A percentile compares a stretch with the other conserved stretches of the same genome.
These are phyloP conservation scores for Pterostichus niger DNA, from an alignment of 2,888 invertebrate genomes.

Conservation along the genomic window DNA sequence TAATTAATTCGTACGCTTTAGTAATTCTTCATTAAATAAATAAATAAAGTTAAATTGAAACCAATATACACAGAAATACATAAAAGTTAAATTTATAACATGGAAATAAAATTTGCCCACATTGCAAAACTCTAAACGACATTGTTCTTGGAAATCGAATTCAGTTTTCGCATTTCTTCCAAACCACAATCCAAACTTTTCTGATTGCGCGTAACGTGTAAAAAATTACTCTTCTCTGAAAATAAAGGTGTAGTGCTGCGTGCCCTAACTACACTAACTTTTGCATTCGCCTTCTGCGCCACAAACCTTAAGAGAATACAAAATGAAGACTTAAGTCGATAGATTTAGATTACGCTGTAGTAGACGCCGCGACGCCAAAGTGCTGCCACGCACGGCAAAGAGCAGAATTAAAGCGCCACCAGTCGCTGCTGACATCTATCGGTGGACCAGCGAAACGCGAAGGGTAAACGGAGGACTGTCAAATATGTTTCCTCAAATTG, in stretches of 20 bases:
- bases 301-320: conserved; percentile 28
- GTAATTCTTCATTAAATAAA: too few species aligned
- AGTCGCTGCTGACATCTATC: conserved; percentile 40
- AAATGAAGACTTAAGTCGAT: conserved; percentile 60
- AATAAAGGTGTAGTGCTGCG: background rate
- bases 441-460: conserved; percentile 15
- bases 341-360: conserved; percentile 54
- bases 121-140: too few species aligned
- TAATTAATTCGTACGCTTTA: too few species aligned
- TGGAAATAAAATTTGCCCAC: too few species aligned
- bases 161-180: too few species aligned
- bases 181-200: background rate
- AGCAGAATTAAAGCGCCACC: conserved; percentile 13
- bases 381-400: conserved; percentile 49
- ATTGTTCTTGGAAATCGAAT: too few species aligned
- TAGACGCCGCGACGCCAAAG: background rate
- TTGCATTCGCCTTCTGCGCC: conserved; percentile 5
- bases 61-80: too few species aligned
- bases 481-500: conserved; percentile 38
- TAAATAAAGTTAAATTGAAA: too few species aligned
- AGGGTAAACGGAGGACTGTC: conserved; percentile 15
- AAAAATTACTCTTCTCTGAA: conserved; percentile 1
- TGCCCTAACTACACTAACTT: background rate
- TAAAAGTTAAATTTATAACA: too few species aligned
- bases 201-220: conserved; percentile 19